Evolutionary conservation across 2,888 invertebrate genomes (phyloP), one percentile per base, ranked within the genome.

Genomic region (Caenorhabditis japonica): DNA sequence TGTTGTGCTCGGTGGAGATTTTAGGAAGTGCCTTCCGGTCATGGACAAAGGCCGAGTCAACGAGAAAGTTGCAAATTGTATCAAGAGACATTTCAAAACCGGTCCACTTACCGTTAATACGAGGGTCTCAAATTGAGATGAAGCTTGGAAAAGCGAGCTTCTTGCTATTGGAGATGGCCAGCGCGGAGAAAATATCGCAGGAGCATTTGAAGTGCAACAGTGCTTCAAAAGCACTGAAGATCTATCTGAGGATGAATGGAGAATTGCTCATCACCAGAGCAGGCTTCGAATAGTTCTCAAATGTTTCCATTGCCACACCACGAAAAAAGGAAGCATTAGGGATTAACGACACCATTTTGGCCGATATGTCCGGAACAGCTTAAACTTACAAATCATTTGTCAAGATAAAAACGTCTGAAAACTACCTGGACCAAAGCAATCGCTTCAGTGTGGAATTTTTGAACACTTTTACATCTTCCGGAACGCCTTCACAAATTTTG

Each of bases 401-500:
- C n/a, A n/a, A n/a, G n/a, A n/a, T n/a, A n/a, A n/a, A n/a, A n/a
- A n/a, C n/a, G n/a, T n/a, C n/a, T n/a, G n/a, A n/a, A n/a, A n/a
- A n/a, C n/a, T n/a, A n/a, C n/a, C n/a, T n/a, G n/a, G n/a, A n/a
- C n/a, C n/a, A n/a, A n/a, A n/a, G n/a, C n/a, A n/a, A n/a, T n/a
- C n/a, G n/a, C n/a, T 52, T 52, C 23, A 33, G 61, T 0, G 44
- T 38, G 1, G 61, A 69, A 27, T 61, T 61, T 8, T 46, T 69
- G 25, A 56, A 68, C 36, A 0, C 23, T 5, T 17, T 68, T 41
- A 55, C 33, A n/a, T 68, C 73, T 10, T 47, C 73, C 7, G 49
- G 33, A n/a, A 41, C 61, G 7, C 61, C 68, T 23, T 61, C 68
- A 0, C 73, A 74, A 17, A 12, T 0, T n/a, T 27, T 64, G 13